Percentiles rank a stretch among this genome's conserved stretches.
These are phyloP conservation scores for Heliopora coerulea DNA, from an alignment of 92 coral and sea anemone genomes.

Conservation along the genomic window DNA sequence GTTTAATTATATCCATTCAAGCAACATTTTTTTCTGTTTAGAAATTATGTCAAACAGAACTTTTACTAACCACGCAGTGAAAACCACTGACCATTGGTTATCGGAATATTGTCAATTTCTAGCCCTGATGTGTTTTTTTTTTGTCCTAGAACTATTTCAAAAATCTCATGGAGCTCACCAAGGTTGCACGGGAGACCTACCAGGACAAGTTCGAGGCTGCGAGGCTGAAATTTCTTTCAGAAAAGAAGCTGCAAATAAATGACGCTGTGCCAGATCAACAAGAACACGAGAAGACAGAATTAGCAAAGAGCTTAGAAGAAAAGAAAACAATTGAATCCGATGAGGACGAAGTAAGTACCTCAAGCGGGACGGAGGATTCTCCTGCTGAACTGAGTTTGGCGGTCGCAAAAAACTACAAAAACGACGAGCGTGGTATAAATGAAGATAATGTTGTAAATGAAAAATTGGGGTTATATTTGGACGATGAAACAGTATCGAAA, in stretches of 20 bases:
- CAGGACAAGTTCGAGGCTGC: slow-evolving; percentile 62
- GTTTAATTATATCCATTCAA: too few species aligned
- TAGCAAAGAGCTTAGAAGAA: neutral
- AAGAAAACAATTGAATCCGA: neutral
- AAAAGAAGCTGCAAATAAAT: slow-evolving; percentile 30
- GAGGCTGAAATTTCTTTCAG: slow-evolving; percentile 41
- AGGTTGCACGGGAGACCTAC: slow-evolving; percentile 69
- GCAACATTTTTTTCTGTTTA: too few species aligned
- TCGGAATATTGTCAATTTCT: too few species aligned
- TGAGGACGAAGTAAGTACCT: neutral
- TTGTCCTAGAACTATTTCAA: slow-evolving; percentile 70
- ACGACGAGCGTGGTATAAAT: too few species aligned
- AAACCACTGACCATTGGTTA: too few species aligned
- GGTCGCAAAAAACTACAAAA: neutral
- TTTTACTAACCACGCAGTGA: too few species aligned
- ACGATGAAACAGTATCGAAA: too few species aligned
- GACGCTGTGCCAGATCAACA: too few species aligned
- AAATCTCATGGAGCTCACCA: slow-evolving; percentile 73
- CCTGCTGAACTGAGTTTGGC: neutral
- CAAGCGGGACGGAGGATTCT: neutral
- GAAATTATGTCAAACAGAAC: too few species aligned
- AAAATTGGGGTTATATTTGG: too few species aligned
- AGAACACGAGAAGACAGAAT: neutral
- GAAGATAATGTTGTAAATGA: too few species aligned
- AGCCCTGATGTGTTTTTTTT: too few species aligned